A percentile compares a stretch with the other conserved stretches of the same genome.
These are phyloP conservation scores for Bombus terrestris DNA, from an alignment of 1,140 invertebrate genomes.

Conservation along the genomic window DNA sequence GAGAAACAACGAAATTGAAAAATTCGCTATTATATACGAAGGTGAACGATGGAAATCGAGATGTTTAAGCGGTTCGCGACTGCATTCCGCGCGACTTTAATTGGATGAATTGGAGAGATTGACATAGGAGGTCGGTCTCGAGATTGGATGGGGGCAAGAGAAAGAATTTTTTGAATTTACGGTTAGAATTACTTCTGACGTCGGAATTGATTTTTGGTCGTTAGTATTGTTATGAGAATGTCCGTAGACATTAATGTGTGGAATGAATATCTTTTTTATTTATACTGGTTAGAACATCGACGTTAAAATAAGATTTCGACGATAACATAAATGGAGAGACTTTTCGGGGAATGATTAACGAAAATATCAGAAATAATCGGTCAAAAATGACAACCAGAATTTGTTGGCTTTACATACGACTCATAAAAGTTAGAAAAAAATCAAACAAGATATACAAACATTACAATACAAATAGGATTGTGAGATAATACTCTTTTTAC, in stretches of 20 bases:
- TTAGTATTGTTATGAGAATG: background rate
- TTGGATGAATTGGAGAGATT: constrained; percentile 10
- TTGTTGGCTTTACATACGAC: background rate
- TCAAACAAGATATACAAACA: background rate
- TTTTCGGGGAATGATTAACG: background rate
- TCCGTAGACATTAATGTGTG: background rate
- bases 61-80: constrained; percentile 35
- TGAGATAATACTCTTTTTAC: background rate
- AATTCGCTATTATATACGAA: background rate
- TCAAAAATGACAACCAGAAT: background rate
- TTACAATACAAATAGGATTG: background rate
- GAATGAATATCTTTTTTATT: background rate
- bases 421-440: background rate
- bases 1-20: constrained; percentile 11
- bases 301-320: background rate
- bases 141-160: background rate
- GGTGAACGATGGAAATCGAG: background rate
- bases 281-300: no score
- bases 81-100: constrained; percentile 18
- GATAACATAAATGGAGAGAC: background rate
- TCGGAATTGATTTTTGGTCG: background rate
- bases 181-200: background rate
- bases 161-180: background rate
- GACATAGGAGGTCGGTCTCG: background rate
- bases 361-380: background rate